Percentiles rank a stretch among this genome's conserved stretches.
These are phyloP conservation scores for Astyanax mexicanus DNA, from an alignment of 2,797 vertebrate genomes.

Conservation along the genomic window DNA sequence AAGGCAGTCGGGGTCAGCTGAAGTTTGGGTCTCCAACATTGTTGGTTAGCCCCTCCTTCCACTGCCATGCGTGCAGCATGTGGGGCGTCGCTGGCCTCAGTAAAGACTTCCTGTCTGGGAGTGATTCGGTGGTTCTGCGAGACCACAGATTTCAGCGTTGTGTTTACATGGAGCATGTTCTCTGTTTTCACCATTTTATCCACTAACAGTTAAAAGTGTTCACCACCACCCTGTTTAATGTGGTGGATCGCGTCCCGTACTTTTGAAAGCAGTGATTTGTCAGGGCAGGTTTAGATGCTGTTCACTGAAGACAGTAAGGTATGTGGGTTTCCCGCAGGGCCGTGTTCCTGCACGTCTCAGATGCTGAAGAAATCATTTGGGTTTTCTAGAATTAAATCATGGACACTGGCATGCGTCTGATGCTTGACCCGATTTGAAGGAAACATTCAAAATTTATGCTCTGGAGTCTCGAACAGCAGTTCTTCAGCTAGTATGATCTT, in stretches of 20 bases:
- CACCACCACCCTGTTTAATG: constrained; percentile 2
- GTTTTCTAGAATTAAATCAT: background rate
- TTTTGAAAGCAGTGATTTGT: constrained; percentile 44
- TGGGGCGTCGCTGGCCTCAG: background rate
- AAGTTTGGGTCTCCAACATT: constrained; percentile 21
- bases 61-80: constrained; percentile 13
- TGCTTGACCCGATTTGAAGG: too few species aligned
- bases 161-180: background rate
- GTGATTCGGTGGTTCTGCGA: constrained; percentile 37
- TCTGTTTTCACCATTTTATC: constrained; percentile 28
- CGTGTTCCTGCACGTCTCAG: constrained; percentile 44
- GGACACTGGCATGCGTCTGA: background rate
- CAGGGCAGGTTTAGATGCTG: constrained; percentile 48
- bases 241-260: constrained; percentile 6
- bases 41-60: background rate
- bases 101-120: constrained; percentile 61
- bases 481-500: too few species aligned
- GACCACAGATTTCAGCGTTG: constrained; percentile 33
- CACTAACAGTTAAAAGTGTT: constrained; percentile 27
- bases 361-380: background rate
- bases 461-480: too few species aligned
- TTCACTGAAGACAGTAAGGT: background rate
- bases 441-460: too few species aligned
- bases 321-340: background rate
- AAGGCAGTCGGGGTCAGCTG: constrained; percentile 17